Conservation (phyloP, 2,888 invertebrate genomes). For the Acrobasis repandana region DNA sequence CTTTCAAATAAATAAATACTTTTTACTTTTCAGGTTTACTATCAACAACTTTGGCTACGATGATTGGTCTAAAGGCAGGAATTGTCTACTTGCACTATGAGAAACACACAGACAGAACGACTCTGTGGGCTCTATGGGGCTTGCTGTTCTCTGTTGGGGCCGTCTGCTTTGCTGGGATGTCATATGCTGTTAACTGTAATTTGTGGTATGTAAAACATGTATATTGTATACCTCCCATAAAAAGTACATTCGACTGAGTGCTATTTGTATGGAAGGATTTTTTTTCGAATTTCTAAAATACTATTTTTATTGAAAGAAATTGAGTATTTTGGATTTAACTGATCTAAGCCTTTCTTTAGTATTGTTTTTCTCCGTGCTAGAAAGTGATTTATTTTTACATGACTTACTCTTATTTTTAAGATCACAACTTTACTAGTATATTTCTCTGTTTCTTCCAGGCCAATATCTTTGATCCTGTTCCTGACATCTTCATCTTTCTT, state of each 20-base stretch:
- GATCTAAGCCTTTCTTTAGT: no score
- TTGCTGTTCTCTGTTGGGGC: slow-evolving; percentile 28
- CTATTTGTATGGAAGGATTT: no score
- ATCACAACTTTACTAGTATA: no score
- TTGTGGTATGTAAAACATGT: slow-evolving; percentile 5
- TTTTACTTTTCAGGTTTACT: slow-evolving; percentile 2
- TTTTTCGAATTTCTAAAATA: no score
- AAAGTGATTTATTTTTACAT: no score
- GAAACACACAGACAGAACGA: slow-evolving; percentile 26
- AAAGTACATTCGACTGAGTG: no score
- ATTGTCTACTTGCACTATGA: slow-evolving; percentile 24
- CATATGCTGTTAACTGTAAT: slow-evolving; percentile 30
- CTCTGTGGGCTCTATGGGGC: slow-evolving; percentile 30
- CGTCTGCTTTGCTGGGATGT: slow-evolving; percentile 26
- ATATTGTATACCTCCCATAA: no score
- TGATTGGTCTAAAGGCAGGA: slow-evolving; percentile 34
- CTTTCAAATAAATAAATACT: background rate
- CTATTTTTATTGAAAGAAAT: no score
- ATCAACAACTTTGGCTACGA: slow-evolving; percentile 27
- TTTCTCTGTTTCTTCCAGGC: slow-evolving; percentile 26
- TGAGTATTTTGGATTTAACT: no score
- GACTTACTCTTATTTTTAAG: no score
- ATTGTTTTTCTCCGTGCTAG: no score
- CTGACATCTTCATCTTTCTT: slow-evolving; percentile 11
- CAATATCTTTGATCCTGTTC: slow-evolving; percentile 27